Evolutionary conservation across 2,888 invertebrate species (phyloP), one percentile per base, ranked within the genome.

Genomic region (Epistrophe grossulariae): DNA sequence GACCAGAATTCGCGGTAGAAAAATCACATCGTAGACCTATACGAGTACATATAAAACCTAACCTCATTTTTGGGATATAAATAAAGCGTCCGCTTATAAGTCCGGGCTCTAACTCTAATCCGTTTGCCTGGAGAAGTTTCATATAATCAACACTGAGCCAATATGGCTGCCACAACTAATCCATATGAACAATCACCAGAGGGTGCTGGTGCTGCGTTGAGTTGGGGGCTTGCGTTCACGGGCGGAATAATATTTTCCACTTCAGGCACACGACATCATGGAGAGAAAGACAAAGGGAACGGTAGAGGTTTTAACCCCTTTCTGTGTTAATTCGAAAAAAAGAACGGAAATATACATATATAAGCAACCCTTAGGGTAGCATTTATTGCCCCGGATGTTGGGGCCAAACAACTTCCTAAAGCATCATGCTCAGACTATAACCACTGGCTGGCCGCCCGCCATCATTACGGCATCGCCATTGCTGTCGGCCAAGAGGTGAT

Each of bases 31-130:
- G 64, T 74, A 70, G 79, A 50, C 52, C 28, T 45, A 52, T 24
- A 24, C 24, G 24, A 24, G 24, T 24, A 24, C 24, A 1, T 24
- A 24, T 3, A 24, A 24, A 59, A 48, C 31, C 13, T 48, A 31
- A 70, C 55, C 52, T n/a, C n/a, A 43, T 38, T 71, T 40, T 45
- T n/a, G 0, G 0, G 31, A 45, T 64, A 55, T 76, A 71, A 64
- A 77, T 82, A 79, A 76, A 71, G 64, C 64, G 40, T 28, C 17
- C 43, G 31, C 50, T 55, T 52, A 24, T 24, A 48, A 68, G 50
- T 62, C 70, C 55, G 4, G 48, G 57, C 70, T 80, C 70, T 84
- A 66, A 84, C 70, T 80, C 70, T 84, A 66, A 84, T 80, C 72
- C 84, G 28, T 60, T 17, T 17, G 68, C 31, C 38, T 68, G 40